Conservation (phyloP, 2,888 invertebrate genomes). For the Dascillus cervinus region DNA sequence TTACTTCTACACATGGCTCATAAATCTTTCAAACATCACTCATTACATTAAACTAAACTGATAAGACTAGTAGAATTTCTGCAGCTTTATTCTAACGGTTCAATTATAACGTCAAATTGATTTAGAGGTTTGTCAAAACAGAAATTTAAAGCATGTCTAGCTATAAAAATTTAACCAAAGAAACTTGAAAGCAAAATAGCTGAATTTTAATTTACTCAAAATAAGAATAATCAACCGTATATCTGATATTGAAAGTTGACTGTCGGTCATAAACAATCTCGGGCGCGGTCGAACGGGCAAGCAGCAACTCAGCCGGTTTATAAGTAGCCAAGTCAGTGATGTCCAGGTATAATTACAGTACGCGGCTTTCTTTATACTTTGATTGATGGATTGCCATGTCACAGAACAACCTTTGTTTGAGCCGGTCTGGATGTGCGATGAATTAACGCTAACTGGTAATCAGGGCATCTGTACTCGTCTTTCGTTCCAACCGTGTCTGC, state of each 20-base stretch:
- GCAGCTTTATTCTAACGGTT: too few species aligned
- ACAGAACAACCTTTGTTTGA: slow-evolving; percentile 27
- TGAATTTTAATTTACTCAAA: too few species aligned
- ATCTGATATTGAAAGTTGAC: too few species aligned
- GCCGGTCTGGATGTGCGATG: slow-evolving; percentile 24
- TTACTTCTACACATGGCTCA: slow-evolving; percentile 22
- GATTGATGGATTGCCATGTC: slow-evolving; percentile 35
- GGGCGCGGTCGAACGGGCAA: background rate
- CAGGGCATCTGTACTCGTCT: slow-evolving; percentile 30
- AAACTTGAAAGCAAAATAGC: too few species aligned
- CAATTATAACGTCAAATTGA: too few species aligned
- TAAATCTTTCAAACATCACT: slow-evolving; percentile 26
- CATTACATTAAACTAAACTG: slow-evolving; percentile 24
- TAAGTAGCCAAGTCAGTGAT: slow-evolving; percentile 24
- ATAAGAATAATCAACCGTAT: too few species aligned
- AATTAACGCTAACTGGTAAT: slow-evolving; percentile 30
- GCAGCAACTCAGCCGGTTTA: slow-evolving; percentile 1
- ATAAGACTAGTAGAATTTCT: slow-evolving; percentile 12
- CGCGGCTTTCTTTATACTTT: slow-evolving; percentile 30
- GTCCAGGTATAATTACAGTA: slow-evolving; percentile 30
- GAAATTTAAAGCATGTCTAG: too few species aligned
- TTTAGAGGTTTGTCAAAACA: too few species aligned
- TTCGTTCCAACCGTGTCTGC: slow-evolving; percentile 27
- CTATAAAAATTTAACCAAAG: too few species aligned
- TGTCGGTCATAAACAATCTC: background rate